Percentiles rank a stretch among this genome's conserved stretches.
Conservation (phyloP, 1,140 invertebrate species). For the Drosophila malerkotliana region DNA sequence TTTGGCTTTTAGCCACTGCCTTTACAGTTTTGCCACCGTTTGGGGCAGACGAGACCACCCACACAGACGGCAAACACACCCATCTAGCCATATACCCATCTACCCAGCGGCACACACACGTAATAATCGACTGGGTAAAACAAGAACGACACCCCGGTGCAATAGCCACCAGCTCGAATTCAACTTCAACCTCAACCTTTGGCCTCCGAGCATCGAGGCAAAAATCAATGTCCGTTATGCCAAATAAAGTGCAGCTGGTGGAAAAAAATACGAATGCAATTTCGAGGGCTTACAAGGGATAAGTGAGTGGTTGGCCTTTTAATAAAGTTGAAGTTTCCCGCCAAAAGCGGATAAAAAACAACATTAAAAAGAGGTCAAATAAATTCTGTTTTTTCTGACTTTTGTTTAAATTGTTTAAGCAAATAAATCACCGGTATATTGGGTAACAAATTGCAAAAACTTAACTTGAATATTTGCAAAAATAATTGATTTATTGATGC, state of each 20-base stretch:
- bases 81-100: neutral
- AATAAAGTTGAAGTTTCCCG: neutral
- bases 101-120: conserved; percentile 23
- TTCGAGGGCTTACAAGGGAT: neutral
- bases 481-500: conserved; percentile 57
- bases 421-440: neutral
- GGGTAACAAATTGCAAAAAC: neutral
- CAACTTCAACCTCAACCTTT: conserved; percentile 32
- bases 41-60: conserved; percentile 19
- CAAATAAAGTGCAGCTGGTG: conserved; percentile 31
- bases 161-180: conserved; percentile 41
- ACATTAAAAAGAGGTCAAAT: too few relatives aligned
- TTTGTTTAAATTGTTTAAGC: neutral
- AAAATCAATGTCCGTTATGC: conserved; percentile 72
- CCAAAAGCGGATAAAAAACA: neutral
- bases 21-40: neutral
- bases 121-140: conserved; percentile 10
- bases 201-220: conserved; percentile 41
- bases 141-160: conserved; percentile 48
- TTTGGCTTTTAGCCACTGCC: conserved; percentile 23
- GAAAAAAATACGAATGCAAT: conserved; percentile 22
- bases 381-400: too few relatives aligned
- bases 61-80: conserved; percentile 42
- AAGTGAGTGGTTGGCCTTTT: neutral
- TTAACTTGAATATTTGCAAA: neutral